Percentiles rank a stretch among this genome's conserved stretches.
phyloP scores from a whole-genome alignment of 1,140 invertebrate species.

The Euborellia annulipes region DNA sequence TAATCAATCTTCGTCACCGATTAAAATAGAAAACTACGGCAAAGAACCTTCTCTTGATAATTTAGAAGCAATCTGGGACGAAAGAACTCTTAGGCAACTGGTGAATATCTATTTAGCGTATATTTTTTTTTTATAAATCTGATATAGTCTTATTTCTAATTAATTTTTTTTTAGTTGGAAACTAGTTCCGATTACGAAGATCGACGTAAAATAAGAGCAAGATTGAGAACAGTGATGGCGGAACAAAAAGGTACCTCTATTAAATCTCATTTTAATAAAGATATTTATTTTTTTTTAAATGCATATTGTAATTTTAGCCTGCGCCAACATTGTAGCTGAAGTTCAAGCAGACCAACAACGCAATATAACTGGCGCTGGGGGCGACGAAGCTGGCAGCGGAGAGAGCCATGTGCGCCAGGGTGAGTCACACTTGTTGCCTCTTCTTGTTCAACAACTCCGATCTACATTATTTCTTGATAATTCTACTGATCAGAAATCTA shows the following conservation, averaged over 20 bases:
- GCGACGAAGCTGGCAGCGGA: too few species aligned
- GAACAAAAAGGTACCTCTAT: slow-evolving; percentile 49
- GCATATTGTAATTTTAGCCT: slow-evolving; percentile 27
- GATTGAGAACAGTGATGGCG: slow-evolving; percentile 58
- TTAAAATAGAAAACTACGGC: too few species aligned
- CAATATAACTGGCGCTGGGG: too few species aligned
- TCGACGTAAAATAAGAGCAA: slow-evolving; percentile 56
- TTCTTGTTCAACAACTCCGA: slow-evolving; percentile 38
- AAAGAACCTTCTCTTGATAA: slow-evolving; percentile 20
- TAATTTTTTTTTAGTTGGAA: slow-evolving; percentile 48
- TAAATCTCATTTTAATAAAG: slow-evolving; percentile 1
- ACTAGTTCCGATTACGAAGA: slow-evolving; percentile 73
- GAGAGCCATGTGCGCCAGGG: slow-evolving; percentile 20
- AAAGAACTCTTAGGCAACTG: slow-evolving; percentile 47
- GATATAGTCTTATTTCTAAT: background rate
- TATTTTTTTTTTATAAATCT: background rate
- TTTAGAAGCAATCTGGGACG: slow-evolving; percentile 56
- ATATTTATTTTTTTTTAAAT: background rate
- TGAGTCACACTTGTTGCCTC: slow-evolving; percentile 41
- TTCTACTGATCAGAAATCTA: slow-evolving; percentile 18
- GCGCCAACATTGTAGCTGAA: slow-evolving; percentile 33
- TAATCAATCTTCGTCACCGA: too few species aligned
- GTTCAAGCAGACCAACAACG: slow-evolving; percentile 1
- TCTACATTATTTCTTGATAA: slow-evolving; percentile 25
- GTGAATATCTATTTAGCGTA: slow-evolving; percentile 33